phyloP scores from a whole-genome alignment of 2,888 invertebrate genomes.

The Arrhopalites spinosus region DNA sequence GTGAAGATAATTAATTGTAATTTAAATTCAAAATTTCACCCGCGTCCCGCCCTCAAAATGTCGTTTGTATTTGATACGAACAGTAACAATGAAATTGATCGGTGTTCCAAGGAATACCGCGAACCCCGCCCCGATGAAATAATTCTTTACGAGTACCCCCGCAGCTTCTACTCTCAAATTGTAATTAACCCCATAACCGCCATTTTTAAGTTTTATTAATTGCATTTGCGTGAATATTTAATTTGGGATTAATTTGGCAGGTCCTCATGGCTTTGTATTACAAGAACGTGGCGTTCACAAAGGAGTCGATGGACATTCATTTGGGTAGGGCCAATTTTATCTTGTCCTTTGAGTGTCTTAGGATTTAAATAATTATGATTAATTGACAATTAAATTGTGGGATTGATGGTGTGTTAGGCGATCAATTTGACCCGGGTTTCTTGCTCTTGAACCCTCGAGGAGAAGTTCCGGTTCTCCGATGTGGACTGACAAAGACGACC shows the following conservation, averaged over 20 bases:
- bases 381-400: not conserved
- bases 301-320: conserved; percentile 68
- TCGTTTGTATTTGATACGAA: not conserved
- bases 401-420: conserved; percentile 60
- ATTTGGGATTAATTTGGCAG: too few relatives aligned
- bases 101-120: not conserved
- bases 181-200: not conserved
- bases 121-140: not conserved
- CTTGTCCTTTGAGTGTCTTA: not conserved
- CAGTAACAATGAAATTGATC: not conserved
- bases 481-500: conserved; percentile 60
- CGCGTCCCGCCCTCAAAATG: too few relatives aligned
- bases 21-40: too few relatives aligned
- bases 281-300: conserved; percentile 72
- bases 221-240: too few relatives aligned
- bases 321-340: conserved; percentile 58
- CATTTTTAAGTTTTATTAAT: too few relatives aligned
- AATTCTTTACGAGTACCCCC: conserved; percentile 5
- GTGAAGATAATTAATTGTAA: too few relatives aligned
- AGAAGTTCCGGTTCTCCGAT: conserved; percentile 76
- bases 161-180: conserved; percentile 14
- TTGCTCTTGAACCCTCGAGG: conserved; percentile 74
- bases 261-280: conserved; percentile 75
- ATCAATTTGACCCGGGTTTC: conserved; percentile 76
- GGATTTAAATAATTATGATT: not conserved